Evolutionary conservation across 2,113 vertebrate species (phyloP).

Genomic region (Echinops telfairi): DNA sequence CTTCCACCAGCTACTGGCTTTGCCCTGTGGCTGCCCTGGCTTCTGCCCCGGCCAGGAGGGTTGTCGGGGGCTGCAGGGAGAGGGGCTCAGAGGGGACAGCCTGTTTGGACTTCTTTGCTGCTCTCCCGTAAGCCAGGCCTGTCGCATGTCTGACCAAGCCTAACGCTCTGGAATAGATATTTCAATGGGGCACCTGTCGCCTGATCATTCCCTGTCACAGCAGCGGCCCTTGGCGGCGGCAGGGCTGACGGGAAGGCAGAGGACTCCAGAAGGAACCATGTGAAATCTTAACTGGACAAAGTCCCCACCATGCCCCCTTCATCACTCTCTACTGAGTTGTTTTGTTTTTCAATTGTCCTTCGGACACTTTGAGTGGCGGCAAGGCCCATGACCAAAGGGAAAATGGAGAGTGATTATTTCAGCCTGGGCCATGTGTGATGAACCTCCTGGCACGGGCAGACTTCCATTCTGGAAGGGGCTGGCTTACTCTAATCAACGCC

Average conservation of each 20-base stretch:
- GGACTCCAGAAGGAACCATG: slow-evolving; percentile 33
- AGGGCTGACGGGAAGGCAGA: neutral
- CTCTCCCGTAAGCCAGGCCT: neutral
- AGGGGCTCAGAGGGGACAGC: slow-evolving; percentile 54
- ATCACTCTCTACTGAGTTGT: neutral
- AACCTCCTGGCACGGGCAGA: neutral
- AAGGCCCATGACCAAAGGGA: too few relatives aligned
- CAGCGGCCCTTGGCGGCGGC: neutral
- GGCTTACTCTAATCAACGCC: neutral
- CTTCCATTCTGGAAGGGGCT: neutral
- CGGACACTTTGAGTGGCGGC: too few relatives aligned
- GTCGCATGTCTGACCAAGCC: neutral
- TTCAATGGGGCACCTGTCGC: slow-evolving; percentile 20
- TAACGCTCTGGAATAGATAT: slow-evolving; percentile 6
- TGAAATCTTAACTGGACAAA: slow-evolving; percentile 67
- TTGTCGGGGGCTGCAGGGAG: neutral
- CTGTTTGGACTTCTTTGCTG: slow-evolving; percentile 21
- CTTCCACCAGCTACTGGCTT: neutral
- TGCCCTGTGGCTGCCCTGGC: fast-evolving
- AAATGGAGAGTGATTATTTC: too few relatives aligned
- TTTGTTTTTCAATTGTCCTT: too few relatives aligned
- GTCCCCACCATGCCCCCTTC: neutral
- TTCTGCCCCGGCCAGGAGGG: neutral
- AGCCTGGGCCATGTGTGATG: too few relatives aligned
- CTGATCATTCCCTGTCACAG: neutral